Base-by-base conservation (phyloP, 2,888 invertebrate genomes). In the Ariolimax columbianus region DNA sequence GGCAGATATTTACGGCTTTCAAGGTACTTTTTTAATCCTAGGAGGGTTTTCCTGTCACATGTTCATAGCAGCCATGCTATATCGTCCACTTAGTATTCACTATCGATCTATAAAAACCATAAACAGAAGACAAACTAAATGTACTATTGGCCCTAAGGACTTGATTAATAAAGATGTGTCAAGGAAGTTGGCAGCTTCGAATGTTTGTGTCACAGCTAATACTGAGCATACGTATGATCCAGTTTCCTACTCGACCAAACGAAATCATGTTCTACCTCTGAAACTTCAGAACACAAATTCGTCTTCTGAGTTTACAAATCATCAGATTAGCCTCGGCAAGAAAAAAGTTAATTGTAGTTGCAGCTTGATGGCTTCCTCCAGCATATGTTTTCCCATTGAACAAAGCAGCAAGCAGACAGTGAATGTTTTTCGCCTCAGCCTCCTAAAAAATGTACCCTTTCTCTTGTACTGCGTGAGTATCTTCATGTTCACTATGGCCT, bases 1-100 rank as follows among this genome's bases (percentile, higher is more conserved):
- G 4, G 90, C 91, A 70, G 87, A 86, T 17, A 51, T 87, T n/a
- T 91, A 89, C 84, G 91, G 90, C 6, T 91, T 87, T 79, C 78
- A 82, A 30, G 91, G 91, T 6, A 88, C 90, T 0, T 91, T 91
- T 87, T 70, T 91, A 17, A 79, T 91, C 9, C 59, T 91, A 77
- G 84, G 89, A 4, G 91, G 88, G 2, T 55, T 91, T 11, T 83
- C 88, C 30, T 83, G 90, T 0, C 86, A 92, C 86, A 38, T 89
- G 33, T 86, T 89, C 59, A 84, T 91, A 1, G 87, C 88, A 82
- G 91, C 90, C 11, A 89, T 89, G 40, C 82, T 91, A n/a, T 91
- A 89, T 78, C 70, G 91, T 66, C 91, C 92, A 0, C 77, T 90
- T n/a, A 86, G 85, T 19, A 55, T 88, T 14, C 88, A 91, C 47